These are phyloP conservation scores for Climacteris rufus DNA, from an alignment of 2,113 vertebrate species.

Conservation along the genomic window DNA sequence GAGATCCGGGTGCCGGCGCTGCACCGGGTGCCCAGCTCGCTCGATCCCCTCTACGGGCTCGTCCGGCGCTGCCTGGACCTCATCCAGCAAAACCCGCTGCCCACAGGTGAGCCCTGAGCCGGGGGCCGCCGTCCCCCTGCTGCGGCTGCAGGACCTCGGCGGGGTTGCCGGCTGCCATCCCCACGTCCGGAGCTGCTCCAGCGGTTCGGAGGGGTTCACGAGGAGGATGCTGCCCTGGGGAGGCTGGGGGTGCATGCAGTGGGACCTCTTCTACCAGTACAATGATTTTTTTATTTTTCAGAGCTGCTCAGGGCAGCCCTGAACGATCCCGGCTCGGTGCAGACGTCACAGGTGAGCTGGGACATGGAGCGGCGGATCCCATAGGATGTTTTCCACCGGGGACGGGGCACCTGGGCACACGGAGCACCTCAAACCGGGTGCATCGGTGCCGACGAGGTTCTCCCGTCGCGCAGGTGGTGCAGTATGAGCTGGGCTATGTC, in stretches of 20 bases:
- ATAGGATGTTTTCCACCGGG: rapidly evolving
- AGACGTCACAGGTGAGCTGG: slow-evolving; percentile 63
- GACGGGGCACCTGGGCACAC: rapidly evolving
- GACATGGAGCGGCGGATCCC: rapidly evolving
- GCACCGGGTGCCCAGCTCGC: slow-evolving; percentile 24
- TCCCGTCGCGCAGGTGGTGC: slow-evolving; percentile 62
- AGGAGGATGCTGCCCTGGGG: background rate
- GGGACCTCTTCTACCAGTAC: background rate
- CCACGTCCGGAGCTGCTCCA: rapidly evolving
- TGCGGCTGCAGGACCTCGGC: rapidly evolving
- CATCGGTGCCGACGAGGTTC: rapidly evolving
- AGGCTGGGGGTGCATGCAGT: rapidly evolving
- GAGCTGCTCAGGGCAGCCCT: slow-evolving; percentile 68
- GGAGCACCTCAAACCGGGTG: background rate
- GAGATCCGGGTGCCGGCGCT: slow-evolving; percentile 52
- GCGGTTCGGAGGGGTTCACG: rapidly evolving
- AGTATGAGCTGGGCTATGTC: slow-evolving; percentile 76
- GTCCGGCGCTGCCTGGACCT: slow-evolving; percentile 67
- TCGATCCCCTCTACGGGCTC: slow-evolving; percentile 68
- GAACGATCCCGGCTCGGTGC: slow-evolving; percentile 49
- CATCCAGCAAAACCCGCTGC: slow-evolving; percentile 76
- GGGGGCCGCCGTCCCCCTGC: rapidly evolving
- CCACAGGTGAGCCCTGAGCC: slow-evolving; percentile 63
- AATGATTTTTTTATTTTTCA: background rate
- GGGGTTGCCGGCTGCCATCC: rapidly evolving